Evolutionary conservation across 2,797 vertebrate genomes (phyloP), one percentile per base, ranked within the genome.

Genomic region (Paguma larvata): DNA sequence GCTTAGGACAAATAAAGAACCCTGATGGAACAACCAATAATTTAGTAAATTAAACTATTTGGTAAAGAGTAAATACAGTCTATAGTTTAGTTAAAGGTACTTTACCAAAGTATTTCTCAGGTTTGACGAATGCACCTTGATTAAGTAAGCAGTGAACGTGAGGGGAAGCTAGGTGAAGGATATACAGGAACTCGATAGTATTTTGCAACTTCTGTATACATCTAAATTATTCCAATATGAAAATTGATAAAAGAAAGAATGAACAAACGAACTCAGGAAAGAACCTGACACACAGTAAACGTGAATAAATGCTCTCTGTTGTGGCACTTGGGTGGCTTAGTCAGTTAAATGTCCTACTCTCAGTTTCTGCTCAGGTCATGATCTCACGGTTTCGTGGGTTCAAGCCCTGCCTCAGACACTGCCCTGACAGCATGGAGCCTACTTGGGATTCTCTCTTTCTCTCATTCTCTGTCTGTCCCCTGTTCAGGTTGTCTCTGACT

Each of bases 11-110:
- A 14, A 95, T 10, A 89, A 94, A 15, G 7, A 4, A 97, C 15
- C 23, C 1, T 48, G 68, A 27, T 34, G 38, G 73, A 82, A 90
- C 89, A 72, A 46, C 15, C 53, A 92, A 3, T 46, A 16, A 86
- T 56, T 85, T 70, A 59, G 21, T 21, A 80, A 65, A 73, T 62
- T 56, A 89, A 85, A 82, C 38, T 68, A 84, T 21, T 78, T 89
- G 48, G 34, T 62, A 94, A 94, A 94, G 72, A 38, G 32, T 59
- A 91, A 79, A 84, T 46, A 79, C 63, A 85, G 14, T 80, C 38
- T 73, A 6, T 30, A 88, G 10, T 67, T 84, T 73, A 73, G 10
- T 77, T 63, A 63, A 56, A 95, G 27, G 30, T 56, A 65, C 11
- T 21, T 1, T 63, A 19, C 3, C 32, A 34, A 38, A n/a, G 38